phyloP scores from a whole-genome alignment of 2,113 vertebrate species.

The Ailuropoda melanoleuca region DNA sequence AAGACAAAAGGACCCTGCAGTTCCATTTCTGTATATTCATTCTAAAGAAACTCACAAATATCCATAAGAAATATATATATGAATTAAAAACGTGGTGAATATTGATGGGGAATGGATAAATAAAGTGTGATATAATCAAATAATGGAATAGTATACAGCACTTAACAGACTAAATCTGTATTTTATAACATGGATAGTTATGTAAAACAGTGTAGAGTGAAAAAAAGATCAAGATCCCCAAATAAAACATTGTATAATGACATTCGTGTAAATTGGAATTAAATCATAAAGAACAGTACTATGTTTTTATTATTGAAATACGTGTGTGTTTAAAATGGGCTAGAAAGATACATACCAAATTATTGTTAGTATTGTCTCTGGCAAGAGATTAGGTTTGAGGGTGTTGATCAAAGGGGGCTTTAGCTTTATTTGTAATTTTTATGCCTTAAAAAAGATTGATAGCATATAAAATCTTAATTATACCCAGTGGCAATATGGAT shows the following conservation, averaged over 20 bases:
- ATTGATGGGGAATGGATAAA: background rate
- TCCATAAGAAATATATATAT: background rate
- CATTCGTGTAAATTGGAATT: background rate
- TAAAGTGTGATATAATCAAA: constrained; percentile 3
- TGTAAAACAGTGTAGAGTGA: background rate
- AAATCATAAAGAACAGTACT: constrained; percentile 28
- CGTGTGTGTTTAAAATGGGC: constrained; percentile 23
- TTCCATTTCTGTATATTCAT: background rate
- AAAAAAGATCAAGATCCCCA: background rate
- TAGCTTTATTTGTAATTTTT: constrained; percentile 59
- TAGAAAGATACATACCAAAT: constrained; percentile 30
- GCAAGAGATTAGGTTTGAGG: background rate
- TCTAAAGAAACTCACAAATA: constrained; percentile 21
- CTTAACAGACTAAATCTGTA: background rate
- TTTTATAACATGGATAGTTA: constrained; percentile 3
- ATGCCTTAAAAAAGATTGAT: constrained; percentile 17
- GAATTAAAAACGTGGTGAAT: background rate
- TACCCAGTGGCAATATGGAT: background rate
- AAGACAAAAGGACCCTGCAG: background rate
- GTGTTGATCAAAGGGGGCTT: background rate
- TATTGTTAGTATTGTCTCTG: constrained; percentile 23
- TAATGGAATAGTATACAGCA: background rate
- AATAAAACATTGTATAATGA: background rate
- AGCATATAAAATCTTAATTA: constrained; percentile 41
- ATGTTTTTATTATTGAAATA: constrained; percentile 44